phyloP scores from a whole-genome alignment of 2,113 vertebrate species.

The Notothenia rossii region DNA sequence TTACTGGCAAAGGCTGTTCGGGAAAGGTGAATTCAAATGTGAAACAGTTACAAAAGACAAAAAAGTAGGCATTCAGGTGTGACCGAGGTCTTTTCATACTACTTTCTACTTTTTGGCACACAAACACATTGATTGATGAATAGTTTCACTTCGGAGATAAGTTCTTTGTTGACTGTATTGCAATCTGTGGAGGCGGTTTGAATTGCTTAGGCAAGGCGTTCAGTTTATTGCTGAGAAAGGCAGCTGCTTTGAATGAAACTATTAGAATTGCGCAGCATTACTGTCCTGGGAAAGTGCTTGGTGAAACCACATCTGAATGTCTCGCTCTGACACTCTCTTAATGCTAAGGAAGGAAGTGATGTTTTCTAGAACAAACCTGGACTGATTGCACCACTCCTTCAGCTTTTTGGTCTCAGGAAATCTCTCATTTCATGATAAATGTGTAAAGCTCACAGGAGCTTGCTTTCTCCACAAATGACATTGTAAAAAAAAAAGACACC shows the following conservation, averaged over 20 bases:
- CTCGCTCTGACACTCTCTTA: conserved; percentile 71
- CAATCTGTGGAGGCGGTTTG: conserved; percentile 71
- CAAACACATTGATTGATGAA: conserved; percentile 76
- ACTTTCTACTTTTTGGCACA: conserved; percentile 51
- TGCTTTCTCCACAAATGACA: conserved; percentile 69
- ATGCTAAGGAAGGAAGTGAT: conserved; percentile 79
- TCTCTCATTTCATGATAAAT: conserved; percentile 70
- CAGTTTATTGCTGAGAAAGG: conserved; percentile 73
- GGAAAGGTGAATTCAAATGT: conserved; percentile 70
- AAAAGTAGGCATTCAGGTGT: conserved; percentile 72
- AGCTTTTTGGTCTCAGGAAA: conserved; percentile 71
- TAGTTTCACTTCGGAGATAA: conserved; percentile 72
- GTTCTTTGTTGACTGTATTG: conserved; percentile 77
- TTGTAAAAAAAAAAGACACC: conserved; percentile 71
- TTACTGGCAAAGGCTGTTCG: conserved; percentile 40
- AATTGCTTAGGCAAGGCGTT: conserved; percentile 82
- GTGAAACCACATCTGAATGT: conserved; percentile 77
- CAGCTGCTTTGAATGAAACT: conserved; percentile 79
- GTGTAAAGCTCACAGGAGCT: conserved; percentile 64
- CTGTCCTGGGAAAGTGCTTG: conserved; percentile 79
- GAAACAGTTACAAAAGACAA: conserved; percentile 44
- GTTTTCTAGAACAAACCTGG: conserved; percentile 82
- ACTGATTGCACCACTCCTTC: conserved; percentile 81
- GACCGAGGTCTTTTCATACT: conserved; percentile 62
- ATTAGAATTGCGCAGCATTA: conserved; percentile 73